A percentile compares a stretch with the other conserved stretches of the same genome.
Evolutionary conservation across 1,140 invertebrate species (phyloP).

Genomic region (Diprion similis): DNA sequence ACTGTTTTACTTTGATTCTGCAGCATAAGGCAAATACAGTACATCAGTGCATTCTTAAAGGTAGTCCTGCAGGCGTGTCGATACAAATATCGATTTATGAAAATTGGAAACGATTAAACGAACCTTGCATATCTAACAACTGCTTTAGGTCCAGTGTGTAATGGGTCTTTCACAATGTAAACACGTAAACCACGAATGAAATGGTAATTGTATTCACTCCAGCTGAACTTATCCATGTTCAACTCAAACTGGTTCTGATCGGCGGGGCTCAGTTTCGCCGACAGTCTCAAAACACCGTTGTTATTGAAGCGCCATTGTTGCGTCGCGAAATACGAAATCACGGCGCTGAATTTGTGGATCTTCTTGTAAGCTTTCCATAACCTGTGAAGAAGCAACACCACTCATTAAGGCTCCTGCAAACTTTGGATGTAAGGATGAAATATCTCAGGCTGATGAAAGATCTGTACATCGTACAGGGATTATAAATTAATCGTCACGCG

Average conservation of each 20-base stretch:
- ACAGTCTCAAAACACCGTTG: conserved; percentile 62
- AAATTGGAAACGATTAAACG: too few species aligned
- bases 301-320: conserved; percentile 68
- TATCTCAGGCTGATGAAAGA: background rate
- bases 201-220: conserved; percentile 55
- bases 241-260: conserved; percentile 63
- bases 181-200: conserved; percentile 57
- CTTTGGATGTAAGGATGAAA: background rate
- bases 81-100: too few species aligned
- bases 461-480: background rate
- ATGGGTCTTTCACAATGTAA: conserved; percentile 62
- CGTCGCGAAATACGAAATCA: conserved; percentile 67
- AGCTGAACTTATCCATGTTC: conserved; percentile 53
- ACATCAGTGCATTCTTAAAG: too few species aligned
- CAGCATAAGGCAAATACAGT: too few species aligned
- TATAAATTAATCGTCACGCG: background rate
- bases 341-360: conserved; percentile 63
- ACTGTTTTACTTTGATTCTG: conserved; percentile 15
- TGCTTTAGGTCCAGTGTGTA: conserved; percentile 42
- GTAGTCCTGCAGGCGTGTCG: too few species aligned
- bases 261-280: conserved; percentile 51
- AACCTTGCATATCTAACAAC: conserved; percentile 34
- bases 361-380: conserved; percentile 64
- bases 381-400: conserved; percentile 42
- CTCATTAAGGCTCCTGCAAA: background rate